Percentiles rank a stretch among this genome's conserved stretches.
Evolutionary conservation across 2,797 vertebrate genomes (phyloP).

Genomic region (Gambusia yucatana): DNA sequence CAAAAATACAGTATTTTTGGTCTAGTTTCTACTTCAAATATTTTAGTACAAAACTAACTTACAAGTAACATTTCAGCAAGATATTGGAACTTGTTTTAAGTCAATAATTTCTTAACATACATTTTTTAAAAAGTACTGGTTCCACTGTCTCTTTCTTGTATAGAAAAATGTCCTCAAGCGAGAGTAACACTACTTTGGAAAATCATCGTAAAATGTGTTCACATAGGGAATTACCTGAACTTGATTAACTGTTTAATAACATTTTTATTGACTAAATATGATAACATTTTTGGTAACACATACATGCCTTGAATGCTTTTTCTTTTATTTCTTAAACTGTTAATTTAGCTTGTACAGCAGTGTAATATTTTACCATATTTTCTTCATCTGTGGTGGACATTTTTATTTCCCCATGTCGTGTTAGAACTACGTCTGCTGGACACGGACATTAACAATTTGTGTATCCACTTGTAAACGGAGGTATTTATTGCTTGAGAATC

Average conservation of each 20-base stretch:
- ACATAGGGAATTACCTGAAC: background rate
- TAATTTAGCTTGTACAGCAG: background rate
- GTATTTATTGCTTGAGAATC: slow-evolving; percentile 68
- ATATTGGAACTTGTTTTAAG: too few species aligned
- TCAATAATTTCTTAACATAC: too few species aligned
- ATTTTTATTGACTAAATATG: background rate
- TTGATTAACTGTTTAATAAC: background rate
- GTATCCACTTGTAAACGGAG: slow-evolving; percentile 68
- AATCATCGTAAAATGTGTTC: background rate
- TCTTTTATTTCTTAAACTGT: background rate
- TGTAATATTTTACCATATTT: background rate
- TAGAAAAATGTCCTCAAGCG: too few species aligned
- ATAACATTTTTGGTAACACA: background rate
- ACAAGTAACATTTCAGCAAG: too few species aligned
- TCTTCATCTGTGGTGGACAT: slow-evolving; percentile 6
- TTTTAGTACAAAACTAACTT: too few species aligned
- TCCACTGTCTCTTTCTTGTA: too few species aligned
- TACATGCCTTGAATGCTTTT: background rate
- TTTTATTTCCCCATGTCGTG: slow-evolving; percentile 39
- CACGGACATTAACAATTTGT: slow-evolving; percentile 40
- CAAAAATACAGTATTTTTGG: too few species aligned
- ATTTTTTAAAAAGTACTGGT: too few species aligned
- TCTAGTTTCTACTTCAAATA: too few species aligned
- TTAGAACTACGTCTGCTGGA: slow-evolving; percentile 39
- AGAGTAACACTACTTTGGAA: too few species aligned